Evolutionary conservation across 1,140 invertebrate species (phyloP), one percentile per base, ranked within the genome.

Genomic region (Zophobas morio): DNA sequence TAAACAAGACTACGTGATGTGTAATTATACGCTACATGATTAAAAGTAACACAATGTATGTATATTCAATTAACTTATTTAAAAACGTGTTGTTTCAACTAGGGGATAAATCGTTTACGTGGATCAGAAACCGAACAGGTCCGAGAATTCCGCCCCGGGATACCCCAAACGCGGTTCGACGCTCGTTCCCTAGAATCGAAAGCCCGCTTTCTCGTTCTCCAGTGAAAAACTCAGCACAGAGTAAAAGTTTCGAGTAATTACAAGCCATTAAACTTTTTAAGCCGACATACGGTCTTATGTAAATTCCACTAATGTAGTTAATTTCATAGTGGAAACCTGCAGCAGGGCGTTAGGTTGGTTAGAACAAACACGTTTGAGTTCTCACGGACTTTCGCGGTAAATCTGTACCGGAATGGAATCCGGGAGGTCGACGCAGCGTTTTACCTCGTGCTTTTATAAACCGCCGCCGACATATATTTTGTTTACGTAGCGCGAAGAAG

Each of bases 291-390:
- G 20, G 60, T 46, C 60, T 66, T 66, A 66, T 66, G 60, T 66
- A 66, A 66, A 66, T 66, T 40, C 60, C 60, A 46, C 60, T 66
- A 66, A 66, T 66, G 39, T 66, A 32, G 2, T 66, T 66, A 66
- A 66, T 66, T 66, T 66, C 60, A 39, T 66, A 3, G 60, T 66
- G 60, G 60, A 66, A 66, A 66, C 60, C 42, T 40, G 37, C 60
- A 20, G 20, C 20, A 66, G 60, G 60, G 60, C 60, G 60, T 42
- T 42, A 63, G 57, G 57, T 63, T 63, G 57, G 57, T 63, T 63
- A 66, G 60, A 42, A 66, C 60, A 66, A 66, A 51, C 70, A 72
- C 70, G 70, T 72, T 72, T 72, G 36, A 51, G 70, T 72, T 72
- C 70, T 54, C 70, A 78, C 73, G 47, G 71, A 66, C 42, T 63